Evolutionary conservation across 1,140 invertebrate genomes (phyloP), one percentile per base, ranked within the genome.

Genomic region (Diachasma alloeum): DNA sequence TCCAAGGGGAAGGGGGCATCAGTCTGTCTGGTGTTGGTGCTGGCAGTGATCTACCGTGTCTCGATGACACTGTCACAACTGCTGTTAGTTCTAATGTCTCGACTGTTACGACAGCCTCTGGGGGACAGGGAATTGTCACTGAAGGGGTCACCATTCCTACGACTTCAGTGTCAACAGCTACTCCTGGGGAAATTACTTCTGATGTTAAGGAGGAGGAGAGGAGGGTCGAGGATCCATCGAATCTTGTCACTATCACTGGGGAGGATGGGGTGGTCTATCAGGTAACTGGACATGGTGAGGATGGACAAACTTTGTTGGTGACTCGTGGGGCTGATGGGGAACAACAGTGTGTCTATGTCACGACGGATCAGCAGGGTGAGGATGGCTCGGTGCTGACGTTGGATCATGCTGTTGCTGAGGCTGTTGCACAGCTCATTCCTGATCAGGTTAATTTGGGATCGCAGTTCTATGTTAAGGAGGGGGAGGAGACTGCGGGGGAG

Each of bases 221-320:
- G 66, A 83, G 83, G 70, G 80, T 79, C 0, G 84, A 88, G 0
- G 87, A 88, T 4, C 22, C 82, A 0, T 81, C 85, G 0, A 89
- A 90, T 76, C 74, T 91, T 19, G 90, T 91, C 2, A 91, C 90
- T 4, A 90, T 91, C 63, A 90, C 90, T 0, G 90, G 91, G 0
- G 91, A 91, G 26, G 90, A 91, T 72, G 90, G 91, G 13, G 85
- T 91, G 1, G 86, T 91, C 39, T 91, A 91, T 80, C 90, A 91
- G 89, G 94, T 96, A 22, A 92, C 94, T 0, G 94, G 94, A 8
- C 93, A 95, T 81, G 94, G 94, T 77, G 94, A 94, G 75, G 92
- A 93, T 31, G 94, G 94, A 0, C 94, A 95, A 81, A 94, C 94
- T 0, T 86, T 95, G 22, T 82, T 94, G 9, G 92, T 94, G 2